Evolutionary conservation across 2,888 invertebrate species (phyloP).

Genomic region (Drosophila birchii): DNA sequence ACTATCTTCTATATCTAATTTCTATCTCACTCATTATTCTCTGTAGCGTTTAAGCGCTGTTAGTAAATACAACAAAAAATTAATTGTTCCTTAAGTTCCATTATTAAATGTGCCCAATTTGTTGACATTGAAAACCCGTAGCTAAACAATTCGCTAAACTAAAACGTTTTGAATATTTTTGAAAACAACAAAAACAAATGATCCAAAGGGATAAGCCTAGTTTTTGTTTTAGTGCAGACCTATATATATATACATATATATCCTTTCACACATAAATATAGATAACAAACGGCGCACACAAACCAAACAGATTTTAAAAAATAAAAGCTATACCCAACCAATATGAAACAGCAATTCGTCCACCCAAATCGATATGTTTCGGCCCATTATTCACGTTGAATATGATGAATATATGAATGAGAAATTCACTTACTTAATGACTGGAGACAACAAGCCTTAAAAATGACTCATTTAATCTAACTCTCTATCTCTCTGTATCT

Average conservation of each 20-base stretch:
- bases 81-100: slow-evolving; percentile 62
- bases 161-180: slow-evolving; percentile 71
- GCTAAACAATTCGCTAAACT: slow-evolving; percentile 84
- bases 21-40: slow-evolving; percentile 38
- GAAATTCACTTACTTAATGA: slow-evolving; percentile 78
- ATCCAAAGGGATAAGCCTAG: slow-evolving; percentile 32
- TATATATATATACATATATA: slow-evolving; percentile 20
- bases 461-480: slow-evolving; percentile 50
- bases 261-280: slow-evolving; percentile 33
- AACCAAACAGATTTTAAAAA: slow-evolving; percentile 6
- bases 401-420: slow-evolving; percentile 46
- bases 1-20: slow-evolving; percentile 11
- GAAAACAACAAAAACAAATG: slow-evolving; percentile 36
- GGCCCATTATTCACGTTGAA: slow-evolving; percentile 65
- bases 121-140: slow-evolving; percentile 83
- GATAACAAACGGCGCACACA: slow-evolving; percentile 60
- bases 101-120: slow-evolving; percentile 73
- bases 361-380: slow-evolving; percentile 62
- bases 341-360: slow-evolving; percentile 59
- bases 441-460: slow-evolving; percentile 81
- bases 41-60: slow-evolving; percentile 42
- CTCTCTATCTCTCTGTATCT: slow-evolving; percentile 46
- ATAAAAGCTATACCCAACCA: slow-evolving; percentile 26
- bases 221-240: slow-evolving; percentile 67
- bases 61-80: slow-evolving; percentile 79